A percentile compares a stretch with the other conserved stretches of the same genome.
Conservation (phyloP, 2,888 invertebrate species). For the Drosophila merina region DNA sequence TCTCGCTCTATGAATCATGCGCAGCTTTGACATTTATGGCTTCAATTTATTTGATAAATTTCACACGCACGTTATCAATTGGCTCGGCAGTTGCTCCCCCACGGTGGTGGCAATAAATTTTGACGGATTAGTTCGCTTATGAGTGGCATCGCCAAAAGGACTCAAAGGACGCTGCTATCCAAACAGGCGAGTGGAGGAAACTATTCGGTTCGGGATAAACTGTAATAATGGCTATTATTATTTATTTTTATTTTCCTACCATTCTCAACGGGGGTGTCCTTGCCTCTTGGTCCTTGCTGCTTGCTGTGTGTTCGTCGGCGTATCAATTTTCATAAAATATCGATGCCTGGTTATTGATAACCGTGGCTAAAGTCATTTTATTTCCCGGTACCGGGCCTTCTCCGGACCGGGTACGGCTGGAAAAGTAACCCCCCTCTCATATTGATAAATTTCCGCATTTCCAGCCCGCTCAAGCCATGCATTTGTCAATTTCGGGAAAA, state of each 20-base stretch:
- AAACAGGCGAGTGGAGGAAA: conserved; percentile 43
- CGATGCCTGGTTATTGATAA: conserved; percentile 78
- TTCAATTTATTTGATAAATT: conserved; percentile 81
- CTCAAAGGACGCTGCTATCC: conserved; percentile 17
- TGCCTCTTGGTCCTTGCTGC: neutral
- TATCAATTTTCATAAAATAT: conserved; percentile 80
- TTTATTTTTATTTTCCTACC: conserved; percentile 70
- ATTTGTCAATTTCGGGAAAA: conserved; percentile 56
- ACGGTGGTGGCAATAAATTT: conserved; percentile 69
- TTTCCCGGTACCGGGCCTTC: conserved; percentile 43
- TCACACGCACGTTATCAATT: conserved; percentile 81
- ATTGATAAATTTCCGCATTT: conserved; percentile 68
- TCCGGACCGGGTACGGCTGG: neutral
- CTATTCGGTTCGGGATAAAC: conserved; percentile 73
- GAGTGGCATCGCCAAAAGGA: conserved; percentile 65
- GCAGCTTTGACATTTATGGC: conserved; percentile 79
- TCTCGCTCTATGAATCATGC: conserved; percentile 68
- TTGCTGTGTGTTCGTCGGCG: conserved; percentile 34
- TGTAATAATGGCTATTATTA: conserved; percentile 77
- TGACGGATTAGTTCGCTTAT: conserved; percentile 77
- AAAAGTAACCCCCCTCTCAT: conserved; percentile 5
- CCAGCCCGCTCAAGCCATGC: conserved; percentile 48
- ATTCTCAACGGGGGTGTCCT: conserved; percentile 23
- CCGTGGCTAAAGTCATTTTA: conserved; percentile 77
- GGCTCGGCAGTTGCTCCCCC: conserved; percentile 44